Evolutionary conservation across 1,140 invertebrate species (phyloP).

Genomic region (Mylabris phalerata): DNA sequence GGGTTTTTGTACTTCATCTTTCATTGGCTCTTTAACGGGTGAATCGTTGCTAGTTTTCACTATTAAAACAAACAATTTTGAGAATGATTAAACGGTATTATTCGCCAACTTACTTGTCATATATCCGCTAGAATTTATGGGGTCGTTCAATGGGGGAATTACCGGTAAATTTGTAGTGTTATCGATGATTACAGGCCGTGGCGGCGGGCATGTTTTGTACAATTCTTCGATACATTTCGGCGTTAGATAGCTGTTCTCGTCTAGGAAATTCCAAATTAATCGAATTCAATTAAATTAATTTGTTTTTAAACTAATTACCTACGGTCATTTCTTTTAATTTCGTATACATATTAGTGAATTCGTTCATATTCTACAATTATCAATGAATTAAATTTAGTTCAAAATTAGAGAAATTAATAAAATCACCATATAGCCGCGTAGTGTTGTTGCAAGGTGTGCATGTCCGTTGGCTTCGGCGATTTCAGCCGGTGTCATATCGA

Average conservation of each 20-base stretch:
- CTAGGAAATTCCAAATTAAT: background rate
- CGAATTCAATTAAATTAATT: no score
- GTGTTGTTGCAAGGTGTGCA: conserved; percentile 59
- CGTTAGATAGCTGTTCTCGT: conserved; percentile 16
- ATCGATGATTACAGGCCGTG: conserved; percentile 10
- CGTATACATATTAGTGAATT: conserved; percentile 75
- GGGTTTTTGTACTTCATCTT: background rate
- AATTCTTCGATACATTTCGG: conserved; percentile 16
- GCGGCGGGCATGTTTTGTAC: conserved; percentile 21
- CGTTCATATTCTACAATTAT: conserved; percentile 58
- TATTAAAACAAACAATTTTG: no score
- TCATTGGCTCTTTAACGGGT: background rate
- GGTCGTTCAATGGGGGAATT: background rate
- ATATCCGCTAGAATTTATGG: no score
- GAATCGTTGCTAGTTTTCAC: background rate
- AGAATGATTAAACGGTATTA: no score
- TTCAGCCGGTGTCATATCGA: conserved; percentile 72
- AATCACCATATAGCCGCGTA: conserved; percentile 68
- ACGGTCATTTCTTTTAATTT: conserved; percentile 68
- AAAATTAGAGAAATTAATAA: conserved; percentile 6
- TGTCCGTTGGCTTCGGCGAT: conserved; percentile 68
- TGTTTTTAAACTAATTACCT: no score
- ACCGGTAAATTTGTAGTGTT: background rate
- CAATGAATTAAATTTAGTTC: conserved; percentile 14
- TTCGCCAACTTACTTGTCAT: no score